Base-by-base conservation (phyloP, 2,888 invertebrate genomes). In the Drosophila kambysellisi region DNA sequence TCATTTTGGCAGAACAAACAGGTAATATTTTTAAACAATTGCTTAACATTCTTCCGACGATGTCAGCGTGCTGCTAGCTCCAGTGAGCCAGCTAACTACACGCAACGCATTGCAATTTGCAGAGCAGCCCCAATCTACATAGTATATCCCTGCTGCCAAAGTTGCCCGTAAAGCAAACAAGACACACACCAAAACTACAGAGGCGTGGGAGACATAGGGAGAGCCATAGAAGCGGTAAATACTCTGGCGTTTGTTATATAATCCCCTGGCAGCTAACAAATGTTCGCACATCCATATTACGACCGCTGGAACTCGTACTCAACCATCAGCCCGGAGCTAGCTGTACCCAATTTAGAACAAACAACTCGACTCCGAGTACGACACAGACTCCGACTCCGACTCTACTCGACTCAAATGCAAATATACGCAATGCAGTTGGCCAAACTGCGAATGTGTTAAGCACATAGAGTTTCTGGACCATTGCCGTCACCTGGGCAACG, bases 191-290 rank as follows among this genome's bases (percentile, higher is more conserved):
- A 63, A 29, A 48, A 11, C 29, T 56, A 30, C 56, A 39, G 12
- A 30, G n/a, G n/a, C n/a, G 37, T 2, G 4, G 11, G 6, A 6
- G 37, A 9, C 17, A 7, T 25, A 11, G 37, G 57, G 11, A 4
- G 9, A 77, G 58, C 41, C 29, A 43, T 53, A 67, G 70, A 67
- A 66, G 69, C 57, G 81, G 81, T 78, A 85, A 88, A 86, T 83
- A 83, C 86, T 74, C 73, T 52, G 57, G 73, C 83, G 72, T 76
- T 83, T 79, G 81, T 79, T 81, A 68, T 73, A 79, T 86, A 89
- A 83, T 86, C 87, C 88, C 76, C 74, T 74, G 84, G 82, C 89
- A 81, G 87, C 79, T 87, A 81, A 84, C 84, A 84, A 84, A 84
- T 84, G 87, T 87, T 79, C 74, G 70, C 89, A 76, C 84, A 83